Conservation (phyloP, 2,113 vertebrate species). For the Petroica traversi region DNA sequence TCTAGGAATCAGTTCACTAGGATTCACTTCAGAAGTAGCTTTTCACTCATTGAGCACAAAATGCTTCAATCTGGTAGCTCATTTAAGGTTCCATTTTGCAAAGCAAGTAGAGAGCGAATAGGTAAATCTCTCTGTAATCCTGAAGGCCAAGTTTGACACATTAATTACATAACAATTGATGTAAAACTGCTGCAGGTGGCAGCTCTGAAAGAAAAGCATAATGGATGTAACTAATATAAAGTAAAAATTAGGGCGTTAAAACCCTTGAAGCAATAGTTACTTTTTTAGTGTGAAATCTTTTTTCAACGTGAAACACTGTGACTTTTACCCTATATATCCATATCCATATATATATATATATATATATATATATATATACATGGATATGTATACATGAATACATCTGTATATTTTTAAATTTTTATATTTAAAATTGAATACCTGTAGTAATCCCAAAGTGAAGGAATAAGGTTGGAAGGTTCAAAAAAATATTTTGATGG, state of each 20-base stretch:
- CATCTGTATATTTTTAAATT: neutral
- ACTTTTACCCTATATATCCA: neutral
- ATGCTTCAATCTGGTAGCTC: neutral
- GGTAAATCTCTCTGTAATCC: neutral
- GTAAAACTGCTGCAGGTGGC: neutral
- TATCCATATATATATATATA: rapidly evolving
- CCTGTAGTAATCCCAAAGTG: neutral
- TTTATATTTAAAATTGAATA: neutral
- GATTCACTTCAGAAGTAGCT: neutral
- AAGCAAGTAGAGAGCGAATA: neutral
- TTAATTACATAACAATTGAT: neutral
- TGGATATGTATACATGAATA: too few relatives aligned
- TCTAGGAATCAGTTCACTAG: neutral
- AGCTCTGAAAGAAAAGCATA: neutral
- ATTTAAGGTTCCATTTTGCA: neutral
- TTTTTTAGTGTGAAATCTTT: neutral
- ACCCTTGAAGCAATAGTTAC: neutral
- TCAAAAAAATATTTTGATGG: neutral
- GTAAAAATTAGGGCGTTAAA: neutral
- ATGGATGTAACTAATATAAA: neutral
- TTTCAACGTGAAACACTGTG: neutral
- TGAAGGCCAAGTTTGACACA: neutral
- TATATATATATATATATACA: rapidly evolving
- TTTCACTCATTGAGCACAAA: neutral
- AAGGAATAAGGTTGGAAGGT: neutral